Evolutionary conservation across 2,113 vertebrate species (phyloP).

Genomic region (Prionailurus bengalensis): DNA sequence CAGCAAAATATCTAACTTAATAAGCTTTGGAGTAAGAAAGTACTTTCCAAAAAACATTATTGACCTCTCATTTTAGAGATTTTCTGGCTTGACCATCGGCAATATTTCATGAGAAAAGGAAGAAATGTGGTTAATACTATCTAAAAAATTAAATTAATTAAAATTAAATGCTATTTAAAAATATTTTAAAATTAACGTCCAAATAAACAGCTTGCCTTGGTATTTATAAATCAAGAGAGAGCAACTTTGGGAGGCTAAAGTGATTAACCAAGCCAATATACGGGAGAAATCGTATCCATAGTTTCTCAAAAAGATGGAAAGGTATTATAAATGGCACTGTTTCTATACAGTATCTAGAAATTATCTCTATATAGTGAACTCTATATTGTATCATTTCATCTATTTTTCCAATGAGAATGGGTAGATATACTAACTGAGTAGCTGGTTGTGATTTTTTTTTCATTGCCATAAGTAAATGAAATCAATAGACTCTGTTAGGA

Average conservation of each 20-base stretch:
- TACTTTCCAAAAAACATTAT: constrained; percentile 33
- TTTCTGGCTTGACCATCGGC: background rate
- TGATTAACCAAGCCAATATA: background rate
- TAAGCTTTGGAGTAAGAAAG: background rate
- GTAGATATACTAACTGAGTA: background rate
- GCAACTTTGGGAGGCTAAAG: background rate
- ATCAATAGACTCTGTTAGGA: background rate
- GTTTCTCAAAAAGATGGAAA: background rate
- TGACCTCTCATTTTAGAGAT: background rate
- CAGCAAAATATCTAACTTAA: background rate
- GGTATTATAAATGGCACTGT: background rate
- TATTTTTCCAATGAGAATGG: background rate
- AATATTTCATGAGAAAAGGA: constrained; percentile 4
- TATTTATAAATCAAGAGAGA: background rate
- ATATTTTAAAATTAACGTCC: background rate
- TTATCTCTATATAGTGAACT: background rate
- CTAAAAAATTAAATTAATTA: constrained; percentile 46
- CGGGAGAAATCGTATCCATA: background rate
- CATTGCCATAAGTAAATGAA: background rate
- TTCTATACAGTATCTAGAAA: background rate
- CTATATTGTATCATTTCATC: background rate
- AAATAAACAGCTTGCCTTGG: constrained; percentile 16
- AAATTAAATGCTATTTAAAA: constrained; percentile 33
- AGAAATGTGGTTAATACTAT: background rate
- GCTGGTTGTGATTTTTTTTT: background rate